A percentile compares a stretch with the other conserved stretches of the same genome.
Conservation (phyloP, 37 sponge, comb jelly and placozoan genomes). For the Theonella swinhoei region DNA sequence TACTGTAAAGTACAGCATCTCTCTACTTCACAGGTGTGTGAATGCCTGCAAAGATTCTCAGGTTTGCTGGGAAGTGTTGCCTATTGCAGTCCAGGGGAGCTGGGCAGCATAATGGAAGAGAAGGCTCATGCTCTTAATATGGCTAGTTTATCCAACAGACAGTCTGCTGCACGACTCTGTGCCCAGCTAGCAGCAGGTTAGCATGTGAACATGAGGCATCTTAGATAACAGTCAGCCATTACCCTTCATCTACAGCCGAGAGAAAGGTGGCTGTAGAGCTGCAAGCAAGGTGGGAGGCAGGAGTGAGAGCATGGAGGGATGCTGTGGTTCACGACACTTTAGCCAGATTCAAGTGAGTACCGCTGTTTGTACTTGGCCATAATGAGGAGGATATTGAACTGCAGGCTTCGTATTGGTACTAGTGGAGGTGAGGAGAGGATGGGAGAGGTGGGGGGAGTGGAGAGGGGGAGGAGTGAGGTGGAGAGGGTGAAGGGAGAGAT, state of each 20-base stretch:
- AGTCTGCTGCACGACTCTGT: slow-evolving; percentile 30
- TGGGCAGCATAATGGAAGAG: slow-evolving; percentile 51
- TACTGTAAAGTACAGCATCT: too few species aligned
- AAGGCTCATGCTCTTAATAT: slow-evolving; percentile 56
- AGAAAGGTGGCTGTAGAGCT: not conserved
- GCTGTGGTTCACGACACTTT: slow-evolving; percentile 1
- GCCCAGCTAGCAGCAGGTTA: slow-evolving; percentile 49
- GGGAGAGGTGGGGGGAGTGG: not conserved
- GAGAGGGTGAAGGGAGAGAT: slow-evolving; percentile 22
- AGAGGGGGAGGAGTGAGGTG: not conserved
- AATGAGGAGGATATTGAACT: not conserved
- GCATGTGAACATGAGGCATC: not conserved
- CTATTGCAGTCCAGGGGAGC: slow-evolving; percentile 44
- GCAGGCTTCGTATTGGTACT: not conserved
- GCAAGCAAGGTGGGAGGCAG: slow-evolving; percentile 14
- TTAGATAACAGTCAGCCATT: not conserved
- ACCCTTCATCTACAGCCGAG: not conserved
- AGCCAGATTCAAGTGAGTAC: slow-evolving; percentile 36
- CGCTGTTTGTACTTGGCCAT: not conserved
- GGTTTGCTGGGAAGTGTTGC: slow-evolving; percentile 28
- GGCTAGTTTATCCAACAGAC: slow-evolving; percentile 57
- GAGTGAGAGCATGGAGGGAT: slow-evolving; percentile 44
- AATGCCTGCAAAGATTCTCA: slow-evolving; percentile 27
- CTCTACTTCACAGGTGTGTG: slow-evolving; percentile 17
- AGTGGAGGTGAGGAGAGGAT: not conserved